Conservation (phyloP, 1,140 invertebrate species). For the Bombus ignitus region DNA sequence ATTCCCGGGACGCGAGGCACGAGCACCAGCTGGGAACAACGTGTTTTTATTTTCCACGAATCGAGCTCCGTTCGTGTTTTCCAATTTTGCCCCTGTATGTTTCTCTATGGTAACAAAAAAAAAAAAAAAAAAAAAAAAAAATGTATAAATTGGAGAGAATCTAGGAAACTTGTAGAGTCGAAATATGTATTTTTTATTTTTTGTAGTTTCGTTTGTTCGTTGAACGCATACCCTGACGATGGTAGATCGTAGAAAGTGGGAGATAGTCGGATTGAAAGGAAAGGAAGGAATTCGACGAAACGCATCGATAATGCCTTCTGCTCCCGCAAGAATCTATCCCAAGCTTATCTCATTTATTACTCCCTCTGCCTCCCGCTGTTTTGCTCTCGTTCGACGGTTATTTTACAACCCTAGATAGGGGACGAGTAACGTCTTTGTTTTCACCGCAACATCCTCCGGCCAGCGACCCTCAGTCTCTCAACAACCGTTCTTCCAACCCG, state of each 20-base stretch:
- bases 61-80: not conserved
- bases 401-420: constrained; percentile 81
- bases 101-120: not conserved
- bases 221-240: not conserved
- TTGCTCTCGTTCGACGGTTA: constrained; percentile 80
- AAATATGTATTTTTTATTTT: not conserved
- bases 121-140: not conserved
- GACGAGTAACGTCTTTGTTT: constrained; percentile 81
- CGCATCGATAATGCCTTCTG: constrained; percentile 73
- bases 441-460: constrained; percentile 74
- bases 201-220: not conserved
- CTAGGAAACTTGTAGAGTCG: not conserved
- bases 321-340: constrained; percentile 72
- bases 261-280: not conserved
- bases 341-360: constrained; percentile 81
- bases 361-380: constrained; percentile 36
- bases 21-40: not conserved
- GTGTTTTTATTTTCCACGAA: constrained; percentile 33
- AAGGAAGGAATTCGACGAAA: constrained; percentile 39
- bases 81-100: constrained; percentile 10
- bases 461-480: constrained; percentile 56
- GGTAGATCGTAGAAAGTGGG: not conserved
- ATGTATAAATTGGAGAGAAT: not conserved
- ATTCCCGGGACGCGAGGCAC: constrained; percentile 13
- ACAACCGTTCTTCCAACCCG: constrained; percentile 28